Conservation (phyloP, 1,140 invertebrate genomes). For the Pentalonia nigronervosa region DNA sequence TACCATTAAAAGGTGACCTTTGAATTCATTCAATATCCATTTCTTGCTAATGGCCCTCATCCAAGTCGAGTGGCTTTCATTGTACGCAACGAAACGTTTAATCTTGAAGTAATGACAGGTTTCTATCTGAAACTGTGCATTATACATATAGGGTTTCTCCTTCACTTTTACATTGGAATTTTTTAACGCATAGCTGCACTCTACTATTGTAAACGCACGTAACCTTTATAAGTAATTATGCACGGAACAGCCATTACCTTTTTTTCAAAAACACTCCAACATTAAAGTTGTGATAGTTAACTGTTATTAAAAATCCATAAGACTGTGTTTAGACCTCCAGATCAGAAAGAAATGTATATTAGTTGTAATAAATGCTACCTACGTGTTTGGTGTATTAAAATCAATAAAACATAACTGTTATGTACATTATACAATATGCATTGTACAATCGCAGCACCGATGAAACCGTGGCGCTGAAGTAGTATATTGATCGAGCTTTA, state of each 20-base stretch:
- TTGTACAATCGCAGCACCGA: neutral
- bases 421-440: neutral
- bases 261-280: slow-evolving; percentile 18
- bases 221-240: slow-evolving; percentile 34
- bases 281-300: slow-evolving; percentile 12
- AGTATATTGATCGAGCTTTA: neutral
- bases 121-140: slow-evolving; percentile 27
- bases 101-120: slow-evolving; percentile 51
- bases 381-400: neutral
- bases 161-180: slow-evolving; percentile 48
- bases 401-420: neutral
- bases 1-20: slow-evolving; percentile 2
- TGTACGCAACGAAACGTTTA: slow-evolving; percentile 48
- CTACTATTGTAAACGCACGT: slow-evolving; percentile 15
- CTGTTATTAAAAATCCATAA: slow-evolving; percentile 23
- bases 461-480: neutral
- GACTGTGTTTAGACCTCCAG: neutral
- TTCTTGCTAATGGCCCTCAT: slow-evolving; percentile 44
- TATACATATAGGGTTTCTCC: slow-evolving; percentile 22
- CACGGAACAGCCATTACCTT: neutral
- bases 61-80: slow-evolving; percentile 40
- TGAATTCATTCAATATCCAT: slow-evolving; percentile 49
- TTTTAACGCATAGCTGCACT: slow-evolving; percentile 44
- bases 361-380: neutral
- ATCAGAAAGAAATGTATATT: neutral